Base-by-base conservation (phyloP, 2,797 vertebrate species). In the Cottoperca gobio region DNA sequence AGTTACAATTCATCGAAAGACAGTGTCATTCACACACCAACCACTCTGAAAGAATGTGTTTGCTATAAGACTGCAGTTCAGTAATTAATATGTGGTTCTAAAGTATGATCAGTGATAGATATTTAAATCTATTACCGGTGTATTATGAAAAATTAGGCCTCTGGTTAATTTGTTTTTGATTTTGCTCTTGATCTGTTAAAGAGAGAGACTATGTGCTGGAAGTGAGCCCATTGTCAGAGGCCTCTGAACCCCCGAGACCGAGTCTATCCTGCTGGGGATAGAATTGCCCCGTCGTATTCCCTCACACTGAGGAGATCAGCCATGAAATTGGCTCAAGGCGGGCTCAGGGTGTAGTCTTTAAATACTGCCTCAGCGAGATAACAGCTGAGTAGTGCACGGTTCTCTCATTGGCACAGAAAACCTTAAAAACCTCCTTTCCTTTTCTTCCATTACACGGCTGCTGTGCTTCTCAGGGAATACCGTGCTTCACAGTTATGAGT, bases 321-420 rank as follows among this genome's bases (percentile, higher is more conserved):
- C 90, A 92, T 94, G 92, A 95, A 94, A 94, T 92, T 93, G 86
- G 79, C 87, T 92, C 59, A 87, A 88, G 78, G 64, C 70, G 2
- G 82, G 63, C 77, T 75, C 73, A 88, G 78, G 83, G 70, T 85
- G 81, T 86, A 85, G 82, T 85, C 80, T 85, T 93, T 91, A 90
- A 87, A 88, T 81, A 86, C 78, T 68, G 68, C 78, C 68, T 73
- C 53, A 65, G 55, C 8, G 10, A 82, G 54, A 72, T 87, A 80
- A 78, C 83, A 62, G 60, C 59, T 4, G 24, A 78, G 61, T 75
- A 70, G 67, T 73, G 48, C 62, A 68, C 55, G 70, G 48, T 73
- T 84, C 63, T 79, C 26, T 69, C 45, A 66, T 11, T 85, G 79
- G n/a, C 67, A 70, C 39, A 43, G 40, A 68, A 79, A 79, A 81